phyloP scores from a whole-genome alignment of 2,113 vertebrate genomes.

The Ochotona princeps region DNA sequence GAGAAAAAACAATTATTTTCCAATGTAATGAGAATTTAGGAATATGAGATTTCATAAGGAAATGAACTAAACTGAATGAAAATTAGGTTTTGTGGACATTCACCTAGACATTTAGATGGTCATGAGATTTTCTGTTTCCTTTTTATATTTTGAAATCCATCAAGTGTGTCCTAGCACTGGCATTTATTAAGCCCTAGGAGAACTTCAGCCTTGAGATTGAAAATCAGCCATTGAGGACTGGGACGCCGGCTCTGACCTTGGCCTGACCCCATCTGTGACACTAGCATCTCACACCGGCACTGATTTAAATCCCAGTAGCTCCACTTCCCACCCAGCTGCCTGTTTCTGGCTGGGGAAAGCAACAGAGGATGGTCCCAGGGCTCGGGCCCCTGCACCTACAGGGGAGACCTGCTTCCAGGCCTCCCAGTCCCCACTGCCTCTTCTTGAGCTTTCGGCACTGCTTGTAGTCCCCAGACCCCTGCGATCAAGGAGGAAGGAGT shows the following conservation, averaged over 20 bases:
- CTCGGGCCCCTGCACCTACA: no score
- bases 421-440: not conserved
- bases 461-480: not conserved
- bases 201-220: not conserved
- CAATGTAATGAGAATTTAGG: not conserved
- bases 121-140: conserved; percentile 1
- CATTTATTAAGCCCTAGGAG: not conserved
- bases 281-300: no score
- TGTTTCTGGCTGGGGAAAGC: no score
- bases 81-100: not conserved
- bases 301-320: no score
- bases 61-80: no score
- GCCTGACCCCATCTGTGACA: no score
- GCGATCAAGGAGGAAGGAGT: not conserved
- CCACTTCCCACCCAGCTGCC: no score
- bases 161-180: not conserved
- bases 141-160: conserved; percentile 3
- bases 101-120: not conserved
- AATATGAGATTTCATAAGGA: not conserved
- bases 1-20: conserved; percentile 22
- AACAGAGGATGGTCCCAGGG: no score
- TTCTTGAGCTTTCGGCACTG: not conserved
- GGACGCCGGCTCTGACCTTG: not conserved
- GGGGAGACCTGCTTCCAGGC: no score
- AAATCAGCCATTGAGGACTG: no score